phyloP scores from a whole-genome alignment of 2,888 invertebrate species.

The Himalopsyche japonica region DNA sequence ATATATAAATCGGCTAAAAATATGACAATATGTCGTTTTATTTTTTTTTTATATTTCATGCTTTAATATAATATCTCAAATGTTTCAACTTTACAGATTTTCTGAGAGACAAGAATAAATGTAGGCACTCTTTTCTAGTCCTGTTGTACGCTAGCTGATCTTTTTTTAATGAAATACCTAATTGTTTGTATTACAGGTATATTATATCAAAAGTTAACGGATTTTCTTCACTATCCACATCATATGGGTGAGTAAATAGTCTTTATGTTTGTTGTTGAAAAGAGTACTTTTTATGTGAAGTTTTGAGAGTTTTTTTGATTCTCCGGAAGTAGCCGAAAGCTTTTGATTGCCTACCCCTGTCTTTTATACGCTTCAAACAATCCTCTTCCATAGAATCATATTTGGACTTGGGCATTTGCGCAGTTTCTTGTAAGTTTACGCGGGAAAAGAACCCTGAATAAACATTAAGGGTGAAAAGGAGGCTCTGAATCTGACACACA shows the following conservation, averaged over 20 bases:
- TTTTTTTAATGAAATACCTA: too few relatives aligned
- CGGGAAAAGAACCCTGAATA: slow-evolving; percentile 12
- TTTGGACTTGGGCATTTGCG: slow-evolving; percentile 6
- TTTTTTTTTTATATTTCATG: too few relatives aligned
- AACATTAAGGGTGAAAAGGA: slow-evolving; percentile 3
- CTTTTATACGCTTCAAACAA: background rate
- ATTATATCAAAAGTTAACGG: too few relatives aligned
- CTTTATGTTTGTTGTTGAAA: background rate
- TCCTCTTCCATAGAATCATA: slow-evolving; percentile 5
- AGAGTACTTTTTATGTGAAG: background rate
- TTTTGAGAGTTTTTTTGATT: background rate
- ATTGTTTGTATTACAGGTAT: too few relatives aligned
- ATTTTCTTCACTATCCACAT: too few relatives aligned
- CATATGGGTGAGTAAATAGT: background rate
- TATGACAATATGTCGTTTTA: too few relatives aligned
- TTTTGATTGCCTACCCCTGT: background rate
- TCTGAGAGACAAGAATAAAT: too few relatives aligned
- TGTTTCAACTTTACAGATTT: too few relatives aligned
- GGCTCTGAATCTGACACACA: background rate
- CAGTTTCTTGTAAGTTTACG: background rate
- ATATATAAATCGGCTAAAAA: too few relatives aligned
- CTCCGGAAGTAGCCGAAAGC: background rate
- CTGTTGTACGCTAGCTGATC: too few relatives aligned
- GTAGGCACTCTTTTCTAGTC: too few relatives aligned
- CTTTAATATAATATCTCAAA: too few relatives aligned